Conservation (phyloP, 2,888 invertebrate genomes). For the Cerastis rubricosa region DNA sequence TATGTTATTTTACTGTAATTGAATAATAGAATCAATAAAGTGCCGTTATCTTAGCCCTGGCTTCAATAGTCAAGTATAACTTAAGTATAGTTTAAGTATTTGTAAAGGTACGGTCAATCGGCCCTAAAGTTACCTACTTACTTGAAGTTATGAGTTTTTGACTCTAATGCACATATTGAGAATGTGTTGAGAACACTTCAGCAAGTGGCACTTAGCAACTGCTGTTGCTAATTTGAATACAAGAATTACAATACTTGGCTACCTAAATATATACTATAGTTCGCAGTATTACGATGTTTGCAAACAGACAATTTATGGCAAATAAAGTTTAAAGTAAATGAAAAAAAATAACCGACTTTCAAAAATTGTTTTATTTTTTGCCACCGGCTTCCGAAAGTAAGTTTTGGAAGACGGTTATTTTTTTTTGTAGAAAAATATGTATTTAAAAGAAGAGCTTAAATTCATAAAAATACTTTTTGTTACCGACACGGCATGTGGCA, state of each 20-base stretch:
- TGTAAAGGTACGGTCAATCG: not conserved
- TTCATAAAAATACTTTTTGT: too few species aligned
- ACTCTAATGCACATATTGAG: not conserved
- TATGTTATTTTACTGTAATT: not conserved
- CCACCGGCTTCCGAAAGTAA: too few species aligned
- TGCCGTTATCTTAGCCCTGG: slow-evolving; percentile 6
- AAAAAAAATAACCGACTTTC: too few species aligned
- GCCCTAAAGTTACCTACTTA: not conserved
- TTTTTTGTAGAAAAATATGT: too few species aligned
- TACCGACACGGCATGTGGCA: too few species aligned
- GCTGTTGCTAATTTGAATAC: not conserved
- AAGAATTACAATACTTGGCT: not conserved
- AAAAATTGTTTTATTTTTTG: too few species aligned
- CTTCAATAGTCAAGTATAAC: not conserved
- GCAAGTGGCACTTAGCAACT: not conserved
- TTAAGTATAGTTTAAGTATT: slow-evolving; percentile 1
- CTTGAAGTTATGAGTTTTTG: not conserved
- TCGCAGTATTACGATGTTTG: too few species aligned
- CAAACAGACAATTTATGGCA: too few species aligned
- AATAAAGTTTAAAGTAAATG: too few species aligned
- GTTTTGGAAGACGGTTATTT: too few species aligned
- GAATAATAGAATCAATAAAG: not conserved
- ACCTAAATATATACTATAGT: not conserved
- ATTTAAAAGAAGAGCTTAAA: too few species aligned
- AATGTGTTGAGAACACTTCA: not conserved